Base-by-base conservation (phyloP, 2,888 invertebrate genomes). In the Pelosia muscerda region DNA sequence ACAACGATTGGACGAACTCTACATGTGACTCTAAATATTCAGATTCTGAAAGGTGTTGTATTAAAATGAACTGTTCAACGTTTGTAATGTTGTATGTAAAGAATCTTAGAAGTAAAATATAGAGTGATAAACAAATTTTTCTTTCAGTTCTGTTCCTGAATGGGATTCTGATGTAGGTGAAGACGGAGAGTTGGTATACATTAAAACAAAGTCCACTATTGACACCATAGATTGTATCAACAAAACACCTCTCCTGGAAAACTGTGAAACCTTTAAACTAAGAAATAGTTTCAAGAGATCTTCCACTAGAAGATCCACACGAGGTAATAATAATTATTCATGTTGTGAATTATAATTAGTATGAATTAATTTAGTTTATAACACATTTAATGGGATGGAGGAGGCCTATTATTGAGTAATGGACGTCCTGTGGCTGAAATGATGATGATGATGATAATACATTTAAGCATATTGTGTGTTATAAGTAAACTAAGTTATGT, bases 131-230 rank as follows among this genome's bases (percentile, higher is more conserved):
- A 49, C 49, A 8, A n/a, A 19, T 42, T 19, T 10, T 60, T 31
- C 23, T 84, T 86, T 26, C 65, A 96, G 96, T 85, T 96, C 96
- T n/a, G 95, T 96, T 38, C 96, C 96, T 31, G 96, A 96, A 87
- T 97, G 96, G 96, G 96, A 96, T 88, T 95, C 96, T 1, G 96
- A 96, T 83, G 92, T 96, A 4, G 95, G 95, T 63, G 95, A 96
- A 74, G 95, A 96, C 79, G 97, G 97, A 4, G 96, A 96, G 81
- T 89, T 97, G 10, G 95, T 97, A 63, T 97, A 95, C 82, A 95
- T 97, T 28, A 96, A 96, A 87, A 95, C 95, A 65, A 95, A 90
- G 82, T 73, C 78, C 6, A 69, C 68, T 8, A 79, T 69, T 69
- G 86, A 85, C 54, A 70, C 66, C 13, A 67, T 69, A 54, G 80